phyloP scores from a whole-genome alignment of 1,140 invertebrate genomes.

The Scaptomyza montana region DNA sequence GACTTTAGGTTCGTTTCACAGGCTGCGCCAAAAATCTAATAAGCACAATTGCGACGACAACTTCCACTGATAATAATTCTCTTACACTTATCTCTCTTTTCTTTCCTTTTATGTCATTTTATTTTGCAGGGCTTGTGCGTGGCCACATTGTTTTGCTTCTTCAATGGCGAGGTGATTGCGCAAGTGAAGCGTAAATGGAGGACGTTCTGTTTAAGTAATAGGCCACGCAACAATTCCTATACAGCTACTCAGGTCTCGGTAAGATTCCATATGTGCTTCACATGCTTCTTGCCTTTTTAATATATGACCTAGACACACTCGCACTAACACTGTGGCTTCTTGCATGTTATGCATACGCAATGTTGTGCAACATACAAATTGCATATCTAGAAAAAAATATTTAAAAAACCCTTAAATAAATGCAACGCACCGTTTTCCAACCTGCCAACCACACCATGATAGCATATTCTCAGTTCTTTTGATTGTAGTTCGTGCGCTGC shows the following conservation, averaged over 20 bases:
- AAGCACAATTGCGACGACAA: constrained; percentile 4
- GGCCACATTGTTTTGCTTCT: constrained; percentile 96
- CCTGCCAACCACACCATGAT: constrained; percentile 79
- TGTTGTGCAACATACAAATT: constrained; percentile 2
- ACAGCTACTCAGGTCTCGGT: constrained; percentile 93
- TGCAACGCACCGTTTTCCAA: constrained; percentile 76
- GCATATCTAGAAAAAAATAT: too few species aligned
- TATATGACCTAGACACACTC: constrained; percentile 26
- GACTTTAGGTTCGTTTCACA: constrained; percentile 3
- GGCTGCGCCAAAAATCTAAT: constrained; percentile 28
- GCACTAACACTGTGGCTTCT: constrained; percentile 15
- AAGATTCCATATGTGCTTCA: constrained; percentile 84
- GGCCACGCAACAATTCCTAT: constrained; percentile 91
- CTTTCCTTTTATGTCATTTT: constrained; percentile 7
- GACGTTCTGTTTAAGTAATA: constrained; percentile 86
- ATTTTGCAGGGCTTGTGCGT: constrained; percentile 93
- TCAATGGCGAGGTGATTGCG: constrained; percentile 95
- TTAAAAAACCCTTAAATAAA: constrained; percentile 11
- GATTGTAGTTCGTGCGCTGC: constrained; percentile 84
- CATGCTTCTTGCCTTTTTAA: constrained; percentile 48
- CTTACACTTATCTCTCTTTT: constrained; percentile 1
- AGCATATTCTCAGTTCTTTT: constrained; percentile 83
- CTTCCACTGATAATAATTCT: constrained; percentile 32
- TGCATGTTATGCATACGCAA: constrained; percentile 27
- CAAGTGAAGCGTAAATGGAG: constrained; percentile 92